Evolutionary conservation across 2,113 vertebrate species (phyloP).

Genomic region (Pagrus major): DNA sequence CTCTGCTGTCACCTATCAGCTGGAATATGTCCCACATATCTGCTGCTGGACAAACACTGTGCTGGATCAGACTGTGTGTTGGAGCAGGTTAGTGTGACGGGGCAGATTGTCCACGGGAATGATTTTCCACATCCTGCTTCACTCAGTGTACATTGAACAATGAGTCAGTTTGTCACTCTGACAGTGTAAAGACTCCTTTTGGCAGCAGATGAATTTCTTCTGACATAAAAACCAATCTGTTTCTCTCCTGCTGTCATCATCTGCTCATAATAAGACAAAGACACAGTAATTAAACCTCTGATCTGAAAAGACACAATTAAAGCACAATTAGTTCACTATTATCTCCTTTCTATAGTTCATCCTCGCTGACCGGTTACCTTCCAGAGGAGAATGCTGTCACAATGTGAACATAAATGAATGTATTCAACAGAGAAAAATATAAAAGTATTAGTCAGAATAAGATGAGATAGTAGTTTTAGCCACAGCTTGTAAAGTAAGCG

Average conservation of each 20-base stretch:
- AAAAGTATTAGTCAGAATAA: not conserved
- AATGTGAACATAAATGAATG: not conserved
- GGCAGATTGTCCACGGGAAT: not conserved
- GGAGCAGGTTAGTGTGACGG: not conserved
- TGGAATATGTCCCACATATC: slow-evolving; percentile 17
- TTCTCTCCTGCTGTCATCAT: not conserved
- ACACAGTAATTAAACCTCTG: not conserved
- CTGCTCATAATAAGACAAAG: not conserved
- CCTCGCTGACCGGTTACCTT: too few relatives aligned
- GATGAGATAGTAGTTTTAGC: not conserved
- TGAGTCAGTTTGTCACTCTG: slow-evolving; percentile 10
- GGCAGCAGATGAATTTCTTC: not conserved
- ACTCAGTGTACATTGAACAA: not conserved
- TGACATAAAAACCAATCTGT: not conserved
- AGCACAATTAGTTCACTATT: not conserved
- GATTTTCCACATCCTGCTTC: not conserved
- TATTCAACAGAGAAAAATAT: not conserved
- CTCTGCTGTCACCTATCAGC: slow-evolving; percentile 6
- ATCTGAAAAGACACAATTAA: slow-evolving; percentile 8
- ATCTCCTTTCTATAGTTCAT: not conserved
- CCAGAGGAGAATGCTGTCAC: not conserved
- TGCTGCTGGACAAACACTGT: slow-evolving; percentile 20
- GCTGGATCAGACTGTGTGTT: not conserved
- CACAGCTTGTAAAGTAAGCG: not conserved
- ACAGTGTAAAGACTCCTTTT: not conserved